A percentile compares a stretch with the other conserved stretches of the same genome.
Conservation (phyloP, 2,113 vertebrate genomes). For the Tricholaema leucomelas region DNA sequence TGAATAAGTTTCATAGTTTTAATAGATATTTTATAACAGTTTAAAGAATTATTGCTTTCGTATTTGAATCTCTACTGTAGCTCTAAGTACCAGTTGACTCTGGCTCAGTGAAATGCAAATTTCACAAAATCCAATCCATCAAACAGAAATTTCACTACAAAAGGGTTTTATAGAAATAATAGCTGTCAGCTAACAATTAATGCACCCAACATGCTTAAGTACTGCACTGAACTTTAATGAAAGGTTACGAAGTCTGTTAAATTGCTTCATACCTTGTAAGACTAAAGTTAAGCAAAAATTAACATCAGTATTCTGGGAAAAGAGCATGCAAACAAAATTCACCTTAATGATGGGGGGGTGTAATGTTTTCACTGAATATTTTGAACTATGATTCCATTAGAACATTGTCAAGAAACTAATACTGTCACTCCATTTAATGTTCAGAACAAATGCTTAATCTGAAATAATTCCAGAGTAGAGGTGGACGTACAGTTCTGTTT, state of each 20-base stretch:
- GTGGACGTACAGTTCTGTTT: fast-evolving
- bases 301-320: constrained; percentile 73
- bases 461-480: background rate
- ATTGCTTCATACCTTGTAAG: constrained; percentile 74
- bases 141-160: constrained; percentile 75
- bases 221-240: constrained; percentile 78
- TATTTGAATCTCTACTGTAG: constrained; percentile 30
- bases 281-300: constrained; percentile 80
- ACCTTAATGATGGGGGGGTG: constrained; percentile 63
- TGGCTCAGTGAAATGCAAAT: constrained; percentile 73
- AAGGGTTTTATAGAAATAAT: constrained; percentile 77
- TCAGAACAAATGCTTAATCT: constrained; percentile 8
- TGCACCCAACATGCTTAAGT: constrained; percentile 74
- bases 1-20: constrained; percentile 28
- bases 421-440: background rate
- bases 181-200: constrained; percentile 83
- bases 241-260: constrained; percentile 79
- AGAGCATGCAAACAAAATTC: constrained; percentile 74
- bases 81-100: constrained; percentile 54
- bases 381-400: constrained; percentile 63
- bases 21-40: constrained; percentile 48
- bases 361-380: constrained; percentile 67
- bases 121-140: constrained; percentile 76
- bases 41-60: constrained; percentile 38
- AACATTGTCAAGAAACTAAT: constrained; percentile 44